Evolutionary conservation across 1,140 invertebrate species (phyloP).

Genomic region (Sweltsa coloradensis): DNA sequence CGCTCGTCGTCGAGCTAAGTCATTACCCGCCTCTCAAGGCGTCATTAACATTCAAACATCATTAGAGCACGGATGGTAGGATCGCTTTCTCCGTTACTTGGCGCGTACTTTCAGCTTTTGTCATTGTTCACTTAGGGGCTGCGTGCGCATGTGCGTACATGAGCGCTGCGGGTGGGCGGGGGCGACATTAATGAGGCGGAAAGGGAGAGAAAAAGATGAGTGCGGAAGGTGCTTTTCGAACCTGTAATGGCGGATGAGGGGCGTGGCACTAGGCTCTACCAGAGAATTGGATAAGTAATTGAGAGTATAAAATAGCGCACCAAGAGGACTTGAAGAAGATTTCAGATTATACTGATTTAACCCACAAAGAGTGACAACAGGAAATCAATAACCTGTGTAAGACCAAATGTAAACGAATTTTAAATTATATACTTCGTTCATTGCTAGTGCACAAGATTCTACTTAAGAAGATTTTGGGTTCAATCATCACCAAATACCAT

Average conservation of each 20-base stretch:
- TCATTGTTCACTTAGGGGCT: neutral
- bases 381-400: too few species aligned
- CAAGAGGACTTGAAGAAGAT: too few species aligned
- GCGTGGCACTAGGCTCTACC: neutral
- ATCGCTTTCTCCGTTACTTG: neutral
- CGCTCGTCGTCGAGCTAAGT: too few species aligned
- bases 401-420: too few species aligned
- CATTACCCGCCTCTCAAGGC: conserved; percentile 9
- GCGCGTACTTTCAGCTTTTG: neutral
- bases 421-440: too few species aligned
- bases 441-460: too few species aligned
- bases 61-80: conserved; percentile 9
- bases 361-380: too few species aligned
- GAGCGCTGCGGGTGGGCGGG: neutral
- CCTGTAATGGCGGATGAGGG: conserved; percentile 7
- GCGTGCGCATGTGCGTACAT: neutral
- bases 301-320: too few species aligned
- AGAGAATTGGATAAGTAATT: neutral
- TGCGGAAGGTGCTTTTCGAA: neutral
- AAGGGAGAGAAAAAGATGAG: neutral
- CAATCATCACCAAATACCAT: too few species aligned
- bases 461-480: too few species aligned
- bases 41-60: conserved; percentile 17
- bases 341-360: too few species aligned
- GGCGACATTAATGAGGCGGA: conserved; percentile 6